Evolutionary conservation across 2,888 invertebrate species (phyloP), one percentile per base, ranked within the genome.

Genomic region (Cephus pulcher): DNA sequence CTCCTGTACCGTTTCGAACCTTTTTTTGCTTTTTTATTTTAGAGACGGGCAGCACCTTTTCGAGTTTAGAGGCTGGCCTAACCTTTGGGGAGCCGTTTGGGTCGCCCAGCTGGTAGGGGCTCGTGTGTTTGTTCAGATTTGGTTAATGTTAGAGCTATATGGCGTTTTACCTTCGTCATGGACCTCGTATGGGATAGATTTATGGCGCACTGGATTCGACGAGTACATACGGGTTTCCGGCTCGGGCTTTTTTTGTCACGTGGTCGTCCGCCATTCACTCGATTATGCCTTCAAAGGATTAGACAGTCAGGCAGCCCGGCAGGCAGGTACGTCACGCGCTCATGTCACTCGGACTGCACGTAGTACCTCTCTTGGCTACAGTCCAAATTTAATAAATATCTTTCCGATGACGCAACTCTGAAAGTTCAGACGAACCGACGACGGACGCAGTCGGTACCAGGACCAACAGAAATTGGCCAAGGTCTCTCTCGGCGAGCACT

Each of bases 81-180:
- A 81, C 80, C 84, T 84, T 84, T 82, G 80, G 84, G 84, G 74
- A 76, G 80, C 83, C 82, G 82, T 82, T 82, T 77, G 78, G 82
- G 80, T 81, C 82, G 84, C 81, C 86, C 88, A 88, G 87, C 86
- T 86, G 87, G 86, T 82, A 79, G 78, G 74, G 76, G 80, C 81
- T 78, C 81, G 82, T 81, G 78, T 89, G 89, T 90, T 89, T 90
- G 88, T 87, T 89, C 89, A 86, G 89, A 89, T 90, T 90, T 89
- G 80, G 88, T 90, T 89, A 89, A 88, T 88, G 87, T 87, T 87
- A 83, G 85, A 70, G 70, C 32, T 70, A 82, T 83, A 83, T 83
- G 83, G 81, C 81, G 81, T 80, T 86, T 81, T 84, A 84, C 83
- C 84, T 86, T 82, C 86, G 86, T 87, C 85, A 86, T 80, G 81